Percentiles rank a stretch among this genome's conserved stretches.
Evolutionary conservation across 2,888 invertebrate genomes (phyloP).

Genomic region (Eupsilia transversa): DNA sequence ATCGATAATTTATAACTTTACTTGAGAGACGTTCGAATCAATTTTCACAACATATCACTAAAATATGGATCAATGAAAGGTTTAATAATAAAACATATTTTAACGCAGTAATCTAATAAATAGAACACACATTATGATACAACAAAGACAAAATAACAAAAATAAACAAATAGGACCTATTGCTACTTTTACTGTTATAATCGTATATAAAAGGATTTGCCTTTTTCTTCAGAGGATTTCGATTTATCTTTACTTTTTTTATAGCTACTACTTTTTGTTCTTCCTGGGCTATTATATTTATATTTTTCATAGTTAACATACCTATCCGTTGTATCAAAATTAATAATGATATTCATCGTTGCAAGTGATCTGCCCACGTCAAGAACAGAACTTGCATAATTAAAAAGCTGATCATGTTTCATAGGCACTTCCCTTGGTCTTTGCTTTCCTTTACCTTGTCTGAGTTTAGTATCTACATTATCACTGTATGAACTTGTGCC

Average conservation of each 20-base stretch:
- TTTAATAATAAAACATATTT: neutral
- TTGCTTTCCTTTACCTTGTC: neutral
- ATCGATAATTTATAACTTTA: neutral
- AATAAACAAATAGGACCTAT: neutral
- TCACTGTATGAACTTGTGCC: neutral
- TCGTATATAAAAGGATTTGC: neutral
- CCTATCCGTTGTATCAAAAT: neutral
- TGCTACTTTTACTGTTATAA: neutral
- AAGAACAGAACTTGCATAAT: slow-evolving; percentile 27
- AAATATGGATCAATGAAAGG: neutral
- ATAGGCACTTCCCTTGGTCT: neutral
- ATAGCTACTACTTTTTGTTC: neutral
- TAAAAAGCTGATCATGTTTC: slow-evolving; percentile 19
- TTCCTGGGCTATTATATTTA: neutral
- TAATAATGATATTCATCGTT: slow-evolving; percentile 23
- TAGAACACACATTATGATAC: neutral
- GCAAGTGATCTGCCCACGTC: slow-evolving; percentile 31
- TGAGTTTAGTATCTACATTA: neutral
- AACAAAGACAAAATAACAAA: neutral
- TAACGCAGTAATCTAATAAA: neutral
- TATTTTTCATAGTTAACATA: neutral
- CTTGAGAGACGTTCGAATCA: neutral
- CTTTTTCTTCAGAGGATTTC: neutral
- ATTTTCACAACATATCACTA: too few species aligned
- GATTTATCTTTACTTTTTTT: neutral